phyloP scores from a whole-genome alignment of 1,140 invertebrate genomes.

The Drosophila quadrilineata region DNA sequence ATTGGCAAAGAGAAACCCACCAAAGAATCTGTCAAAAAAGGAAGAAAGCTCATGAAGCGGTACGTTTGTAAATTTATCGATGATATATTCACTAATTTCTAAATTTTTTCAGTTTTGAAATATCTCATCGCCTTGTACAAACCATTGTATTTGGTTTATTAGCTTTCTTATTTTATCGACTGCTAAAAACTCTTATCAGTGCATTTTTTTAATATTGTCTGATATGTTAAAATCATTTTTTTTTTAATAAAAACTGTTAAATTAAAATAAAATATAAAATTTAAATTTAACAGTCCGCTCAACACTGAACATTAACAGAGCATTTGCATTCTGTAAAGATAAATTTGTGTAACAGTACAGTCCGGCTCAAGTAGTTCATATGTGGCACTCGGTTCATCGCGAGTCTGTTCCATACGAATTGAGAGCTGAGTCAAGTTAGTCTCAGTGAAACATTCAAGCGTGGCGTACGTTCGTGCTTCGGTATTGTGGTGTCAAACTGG shows the following conservation, averaged over 20 bases:
- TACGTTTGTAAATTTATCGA: background rate
- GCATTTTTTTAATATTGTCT: background rate
- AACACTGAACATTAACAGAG: background rate
- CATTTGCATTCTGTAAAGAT: too few relatives aligned
- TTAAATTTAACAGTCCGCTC: background rate
- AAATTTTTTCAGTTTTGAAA: background rate
- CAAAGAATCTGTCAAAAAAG: constrained; percentile 82
- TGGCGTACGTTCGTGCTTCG: constrained; percentile 37
- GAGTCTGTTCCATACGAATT: too few relatives aligned
- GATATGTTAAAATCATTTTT: too few relatives aligned
- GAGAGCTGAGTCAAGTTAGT: constrained; percentile 50
- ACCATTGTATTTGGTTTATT: background rate
- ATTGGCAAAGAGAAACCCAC: constrained; percentile 86
- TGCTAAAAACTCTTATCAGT: background rate
- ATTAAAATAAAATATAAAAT: background rate
- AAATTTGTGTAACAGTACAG: too few relatives aligned
- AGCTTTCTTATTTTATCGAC: background rate
- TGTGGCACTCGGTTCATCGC: too few relatives aligned
- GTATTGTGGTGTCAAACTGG: constrained; percentile 12
- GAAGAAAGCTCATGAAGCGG: constrained; percentile 12
- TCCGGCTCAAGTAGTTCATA: too few relatives aligned
- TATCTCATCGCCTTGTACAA: background rate
- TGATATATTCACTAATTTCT: background rate
- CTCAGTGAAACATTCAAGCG: constrained; percentile 47
- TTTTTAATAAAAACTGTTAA: background rate